Evolutionary conservation across 2,113 vertebrate genomes (phyloP), one percentile per base, ranked within the genome.

Genomic region (Barbus barbus): DNA sequence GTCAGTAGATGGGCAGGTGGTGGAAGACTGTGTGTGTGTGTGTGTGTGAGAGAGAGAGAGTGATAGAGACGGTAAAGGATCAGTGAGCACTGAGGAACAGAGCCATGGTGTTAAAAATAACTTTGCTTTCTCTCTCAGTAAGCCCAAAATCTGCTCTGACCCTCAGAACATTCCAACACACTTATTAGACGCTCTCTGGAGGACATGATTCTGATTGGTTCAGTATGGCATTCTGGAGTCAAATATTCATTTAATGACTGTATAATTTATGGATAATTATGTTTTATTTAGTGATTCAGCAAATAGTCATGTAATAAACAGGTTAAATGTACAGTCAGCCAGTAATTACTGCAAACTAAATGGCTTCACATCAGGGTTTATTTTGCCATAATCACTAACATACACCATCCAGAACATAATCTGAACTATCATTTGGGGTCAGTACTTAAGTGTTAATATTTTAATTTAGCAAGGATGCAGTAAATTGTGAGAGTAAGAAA

Each of bases 1-100:
- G 61, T 84, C 12, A 71, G 65, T 78, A 56, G 77, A 82, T 86
- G 73, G 78, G 84, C 87, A 86, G 82, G 84, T 88, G 87, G 77
- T 58, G 80, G 44, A 65, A 81, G 61, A 36, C 48, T 51, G 63
- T 71, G 33, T 60, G 36, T 74, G n/a, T 67, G 77, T 71, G 33
- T 71, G 28, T 73, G 28, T 67, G 76, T 46, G 22, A 33, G 65
- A n/a, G n/a, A n/a, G n/a, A n/a, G n/a, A n/a, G n/a, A n/a, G n/a
- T 65, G 82, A 56, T 36, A 36, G 48, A 74, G 85, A 73, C 71
- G 12, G 72, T 84, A 41, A 77, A 84, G 72, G 71, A 77, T 87
- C 60, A 84, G 61, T 81, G 72, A 83, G 61, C 41, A 75, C 31
- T 6, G 44, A 72, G 33, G 58, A 85, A 28, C 67, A 14, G 73